Evolutionary conservation across 2,113 vertebrate species (phyloP), one percentile per base, ranked within the genome.

Genomic region (Rhinoptilus africanus): DNA sequence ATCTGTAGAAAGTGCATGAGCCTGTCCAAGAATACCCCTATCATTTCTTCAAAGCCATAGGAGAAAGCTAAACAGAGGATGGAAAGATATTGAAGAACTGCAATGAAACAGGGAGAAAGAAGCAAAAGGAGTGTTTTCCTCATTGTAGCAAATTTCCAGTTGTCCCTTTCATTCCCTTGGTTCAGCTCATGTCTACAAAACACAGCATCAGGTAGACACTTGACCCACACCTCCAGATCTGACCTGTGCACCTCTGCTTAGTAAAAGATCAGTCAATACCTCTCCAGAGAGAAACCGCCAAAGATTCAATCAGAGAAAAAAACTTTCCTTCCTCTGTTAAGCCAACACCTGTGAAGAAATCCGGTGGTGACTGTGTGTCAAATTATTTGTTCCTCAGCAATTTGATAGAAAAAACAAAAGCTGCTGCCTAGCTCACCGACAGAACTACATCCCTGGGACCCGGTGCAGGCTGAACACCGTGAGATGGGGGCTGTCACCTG

Each of bases 381-480:
- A 53, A n/a, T 67, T 47, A 67, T 67, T 71, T 86, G 13, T 47
- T 77, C 48, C 39, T 60, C 6, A 11, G 34, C 37, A 68, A 11
- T 41, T 20, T 47, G 53, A 15, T n/a, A 21, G 51, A 48, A 54
- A 62, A 80, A 35, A 12, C 14, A 22, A 26, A 56, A 69, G 22
- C 20, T 43, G 39, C 35, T 80, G 26, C n/a, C 16, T 26, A 32
- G 32, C 24, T 27, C 63, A 34, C 50, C 6, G 9, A 8, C 7
- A 32, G 50, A 32, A 47, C 14, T 37, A 7, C 9, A 17, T 18
- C 20, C 28, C 47, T 19, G 53, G 47, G 35, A 48, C 20, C 22
- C 0, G 4, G 20, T 23, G 48, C 24, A n/a, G 51, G 39, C 18
- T 50, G 56, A 35, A 43, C n/a, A 5, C 15, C 0, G 3, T 39